Percentiles rank a stretch among this genome's conserved stretches.
These are phyloP conservation scores for Anniella stebbinsi DNA, from an alignment of 2,797 vertebrate species.

Conservation along the genomic window DNA sequence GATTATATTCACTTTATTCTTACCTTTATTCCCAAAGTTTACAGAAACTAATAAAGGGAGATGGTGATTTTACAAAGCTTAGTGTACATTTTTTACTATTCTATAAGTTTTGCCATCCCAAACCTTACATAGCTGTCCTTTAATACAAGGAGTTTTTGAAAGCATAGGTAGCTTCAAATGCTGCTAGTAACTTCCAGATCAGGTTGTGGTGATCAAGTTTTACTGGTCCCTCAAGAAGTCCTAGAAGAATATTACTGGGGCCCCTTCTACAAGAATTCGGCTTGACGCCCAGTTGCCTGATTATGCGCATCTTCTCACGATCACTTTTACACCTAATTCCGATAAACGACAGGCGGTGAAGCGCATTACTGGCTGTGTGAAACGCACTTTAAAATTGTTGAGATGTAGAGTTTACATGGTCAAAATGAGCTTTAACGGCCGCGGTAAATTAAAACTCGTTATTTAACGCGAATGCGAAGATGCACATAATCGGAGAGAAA, in stretches of 20 bases:
- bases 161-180: neutral
- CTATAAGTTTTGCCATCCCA: neutral
- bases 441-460: too few relatives aligned
- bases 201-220: neutral
- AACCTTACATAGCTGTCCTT: slow-evolving; percentile 1
- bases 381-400: too few relatives aligned
- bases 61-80: neutral
- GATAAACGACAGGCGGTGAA: too few relatives aligned
- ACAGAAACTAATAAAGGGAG: slow-evolving; percentile 3
- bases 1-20: slow-evolving; percentile 12
- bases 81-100: neutral
- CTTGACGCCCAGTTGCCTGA: too few relatives aligned
- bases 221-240: neutral
- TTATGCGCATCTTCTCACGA: too few relatives aligned
- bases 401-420: too few relatives aligned
- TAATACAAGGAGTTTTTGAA: slow-evolving; percentile 9
- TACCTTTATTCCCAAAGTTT: neutral
- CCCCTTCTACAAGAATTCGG: too few relatives aligned
- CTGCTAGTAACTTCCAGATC: slow-evolving; percentile 6
- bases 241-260: neutral
- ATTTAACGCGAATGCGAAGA: too few relatives aligned
- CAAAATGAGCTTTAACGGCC: too few relatives aligned
- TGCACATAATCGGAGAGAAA: too few relatives aligned
- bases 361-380: too few relatives aligned
- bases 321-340: too few relatives aligned